Evolutionary conservation across 1,140 invertebrate species (phyloP).

Genomic region (Platorchestia sp.): DNA sequence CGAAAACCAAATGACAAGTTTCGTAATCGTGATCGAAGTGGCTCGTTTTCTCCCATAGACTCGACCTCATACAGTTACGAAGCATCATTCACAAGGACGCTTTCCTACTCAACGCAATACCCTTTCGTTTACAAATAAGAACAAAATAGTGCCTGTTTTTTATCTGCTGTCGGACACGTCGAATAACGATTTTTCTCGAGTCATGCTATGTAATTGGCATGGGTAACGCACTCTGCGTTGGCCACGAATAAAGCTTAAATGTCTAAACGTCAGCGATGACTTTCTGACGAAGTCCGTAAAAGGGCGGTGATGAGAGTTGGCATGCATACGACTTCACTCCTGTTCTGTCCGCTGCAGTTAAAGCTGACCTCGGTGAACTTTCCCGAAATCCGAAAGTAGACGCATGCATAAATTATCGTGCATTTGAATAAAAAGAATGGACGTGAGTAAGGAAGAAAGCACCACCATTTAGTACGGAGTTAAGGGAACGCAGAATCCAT

Average conservation of each 20-base stretch:
- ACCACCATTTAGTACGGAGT: too few relatives aligned
- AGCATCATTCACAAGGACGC: background rate
- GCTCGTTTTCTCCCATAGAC: background rate
- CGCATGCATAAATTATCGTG: background rate
- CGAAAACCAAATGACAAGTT: background rate
- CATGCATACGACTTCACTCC: background rate
- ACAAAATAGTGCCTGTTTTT: background rate
- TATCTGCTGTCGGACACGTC: background rate
- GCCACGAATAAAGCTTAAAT: background rate
- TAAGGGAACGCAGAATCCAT: too few relatives aligned
- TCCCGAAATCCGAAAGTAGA: background rate
- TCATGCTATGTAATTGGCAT: background rate
- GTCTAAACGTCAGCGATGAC: background rate
- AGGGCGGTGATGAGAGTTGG: background rate
- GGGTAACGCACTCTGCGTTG: background rate
- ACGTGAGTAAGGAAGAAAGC: too few relatives aligned
- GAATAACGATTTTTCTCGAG: background rate
- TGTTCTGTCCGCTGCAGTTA: background rate
- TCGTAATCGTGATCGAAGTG: background rate
- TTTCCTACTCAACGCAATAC: background rate
- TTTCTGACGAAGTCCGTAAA: background rate
- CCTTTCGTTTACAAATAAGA: background rate
- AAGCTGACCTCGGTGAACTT: background rate
- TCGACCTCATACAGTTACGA: background rate
- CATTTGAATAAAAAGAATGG: too few relatives aligned